A percentile compares a stretch with the other conserved stretches of the same genome.
These are phyloP conservation scores for Ispidina picta DNA, from an alignment of 2,797 vertebrate genomes.

Conservation along the genomic window DNA sequence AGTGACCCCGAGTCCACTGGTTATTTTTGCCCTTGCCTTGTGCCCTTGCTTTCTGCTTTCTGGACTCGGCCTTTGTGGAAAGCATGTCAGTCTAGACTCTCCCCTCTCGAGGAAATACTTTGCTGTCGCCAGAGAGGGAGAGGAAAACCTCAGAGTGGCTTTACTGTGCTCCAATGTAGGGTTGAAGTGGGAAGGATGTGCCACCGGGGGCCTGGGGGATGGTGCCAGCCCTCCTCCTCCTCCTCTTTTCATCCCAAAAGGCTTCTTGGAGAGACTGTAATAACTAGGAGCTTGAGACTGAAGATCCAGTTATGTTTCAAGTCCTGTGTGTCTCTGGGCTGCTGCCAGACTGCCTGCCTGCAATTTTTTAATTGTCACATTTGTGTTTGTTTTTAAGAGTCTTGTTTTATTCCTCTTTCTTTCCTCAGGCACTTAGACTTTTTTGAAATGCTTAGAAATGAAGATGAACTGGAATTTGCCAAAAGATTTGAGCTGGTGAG, in stretches of 20 bases:
- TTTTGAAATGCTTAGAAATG: slow-evolving; percentile 98
- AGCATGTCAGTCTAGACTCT: neutral
- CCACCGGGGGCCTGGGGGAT: neutral
- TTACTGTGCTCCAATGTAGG: accelerated
- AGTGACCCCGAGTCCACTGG: neutral
- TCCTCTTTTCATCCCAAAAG: neutral
- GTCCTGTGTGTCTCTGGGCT: neutral
- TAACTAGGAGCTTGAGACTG: neutral
- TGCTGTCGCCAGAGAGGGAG: neutral
- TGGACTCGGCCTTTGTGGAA: neutral
- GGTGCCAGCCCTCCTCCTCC: neutral
- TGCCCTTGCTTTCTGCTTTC: neutral
- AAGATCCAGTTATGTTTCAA: neutral
- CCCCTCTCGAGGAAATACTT: neutral
- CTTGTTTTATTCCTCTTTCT: neutral
- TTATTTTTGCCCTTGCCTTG: neutral
- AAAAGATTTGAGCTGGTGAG: slow-evolving; percentile 92
- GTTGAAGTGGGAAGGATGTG: neutral
- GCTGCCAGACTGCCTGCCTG: neutral
- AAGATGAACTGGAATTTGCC: slow-evolving; percentile 95
- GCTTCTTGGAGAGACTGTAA: neutral
- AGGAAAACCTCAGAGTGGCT: neutral
- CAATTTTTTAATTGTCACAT: neutral
- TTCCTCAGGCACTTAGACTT: slow-evolving; percentile 93
- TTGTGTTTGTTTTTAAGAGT: neutral